Evolutionary conservation across 2,797 vertebrate species (phyloP), one percentile per base, ranked within the genome.

Genomic region (Myotis pilosus): DNA sequence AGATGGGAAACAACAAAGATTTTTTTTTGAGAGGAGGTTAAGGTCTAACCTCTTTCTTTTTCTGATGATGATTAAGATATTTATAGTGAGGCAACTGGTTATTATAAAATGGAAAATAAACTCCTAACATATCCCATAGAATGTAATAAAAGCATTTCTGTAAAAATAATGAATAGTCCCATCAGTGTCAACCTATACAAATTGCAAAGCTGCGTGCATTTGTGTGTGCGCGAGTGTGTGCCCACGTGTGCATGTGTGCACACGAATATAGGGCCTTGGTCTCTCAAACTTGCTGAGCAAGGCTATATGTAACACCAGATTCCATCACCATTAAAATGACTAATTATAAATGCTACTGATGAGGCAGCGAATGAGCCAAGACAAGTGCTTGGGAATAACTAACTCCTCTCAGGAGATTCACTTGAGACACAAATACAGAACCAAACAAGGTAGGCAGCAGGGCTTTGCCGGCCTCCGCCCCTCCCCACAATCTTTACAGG

Each of bases 71-170:
- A 71, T 69, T 87, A 86, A 89, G 64, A 41, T 83, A 87, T 69
- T 79, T 91, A 19, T 55, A 92, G 33, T 71, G 23, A 95, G 17
- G 9, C 4, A 68, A 86, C 44, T 20, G 1, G 11, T 68, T 91
- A 88, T 72, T 8, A 64, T 36, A 80, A 93, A 93, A 76, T 71
- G 10, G 75, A 92, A 95, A 85, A 33, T 19, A 89, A 87, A 80
- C 5, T 51, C 5, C 41, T 68, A 94, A 71, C 6, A 86, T 10
- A 79, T 5, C 20, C 33, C 20, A 20, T 23, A 33, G 23, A 68
- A 72, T 53, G 68, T 69, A 92, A 71, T 38, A 36, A 80, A 47
- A n/a, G 22, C 9, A 76, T 69, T 60, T 96, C 44, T 85, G 4
- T 30, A 68, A 89, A 82, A 94, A 36, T 30, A 41, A 83, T 53